A percentile compares a stretch with the other conserved stretches of the same genome.
Evolutionary conservation across 2,888 invertebrate species (phyloP).

Genomic region (Lordiphosa fenestrarum): DNA sequence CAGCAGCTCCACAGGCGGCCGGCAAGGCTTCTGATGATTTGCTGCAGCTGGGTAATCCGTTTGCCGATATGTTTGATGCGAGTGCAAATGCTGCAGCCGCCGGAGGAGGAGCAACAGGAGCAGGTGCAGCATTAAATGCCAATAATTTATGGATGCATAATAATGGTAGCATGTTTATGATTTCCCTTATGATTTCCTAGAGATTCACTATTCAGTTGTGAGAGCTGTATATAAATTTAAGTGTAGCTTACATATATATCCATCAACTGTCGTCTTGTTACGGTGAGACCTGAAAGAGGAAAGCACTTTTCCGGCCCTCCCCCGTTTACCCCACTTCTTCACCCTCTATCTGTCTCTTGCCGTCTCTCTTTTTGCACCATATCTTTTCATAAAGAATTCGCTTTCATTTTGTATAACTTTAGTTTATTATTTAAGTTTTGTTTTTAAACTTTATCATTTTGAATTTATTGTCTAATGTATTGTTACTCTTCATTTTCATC

Average conservation of each 20-base stretch:
- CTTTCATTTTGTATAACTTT: constrained; percentile 19
- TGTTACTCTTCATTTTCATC: constrained; percentile 71
- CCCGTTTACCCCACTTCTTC: background rate
- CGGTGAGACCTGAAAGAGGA: constrained; percentile 7
- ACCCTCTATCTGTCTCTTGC: background rate
- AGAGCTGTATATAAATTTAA: constrained; percentile 26
- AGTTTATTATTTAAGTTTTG: constrained; percentile 40
- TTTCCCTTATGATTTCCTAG: constrained; percentile 51
- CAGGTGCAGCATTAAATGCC: constrained; percentile 77
- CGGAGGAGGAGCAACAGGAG: constrained; percentile 62
- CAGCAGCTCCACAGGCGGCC: constrained; percentile 78
- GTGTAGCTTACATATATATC: constrained; percentile 43
- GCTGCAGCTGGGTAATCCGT: constrained; percentile 94
- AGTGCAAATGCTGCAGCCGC: constrained; percentile 79
- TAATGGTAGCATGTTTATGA: constrained; percentile 81
- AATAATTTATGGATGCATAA: constrained; percentile 81
- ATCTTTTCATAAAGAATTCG: constrained; percentile 12
- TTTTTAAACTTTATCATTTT: constrained; percentile 31
- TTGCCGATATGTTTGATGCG: constrained; percentile 93
- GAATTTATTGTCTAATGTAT: constrained; percentile 71
- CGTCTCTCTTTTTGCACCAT: constrained; percentile 1
- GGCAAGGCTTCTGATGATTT: constrained; percentile 92
- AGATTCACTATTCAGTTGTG: constrained; percentile 25
- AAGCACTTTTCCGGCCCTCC: constrained; percentile 6
- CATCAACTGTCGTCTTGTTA: constrained; percentile 17